Conservation (phyloP, 35 echinoderm and acorn worm species). For the Lytechinus pictus region DNA sequence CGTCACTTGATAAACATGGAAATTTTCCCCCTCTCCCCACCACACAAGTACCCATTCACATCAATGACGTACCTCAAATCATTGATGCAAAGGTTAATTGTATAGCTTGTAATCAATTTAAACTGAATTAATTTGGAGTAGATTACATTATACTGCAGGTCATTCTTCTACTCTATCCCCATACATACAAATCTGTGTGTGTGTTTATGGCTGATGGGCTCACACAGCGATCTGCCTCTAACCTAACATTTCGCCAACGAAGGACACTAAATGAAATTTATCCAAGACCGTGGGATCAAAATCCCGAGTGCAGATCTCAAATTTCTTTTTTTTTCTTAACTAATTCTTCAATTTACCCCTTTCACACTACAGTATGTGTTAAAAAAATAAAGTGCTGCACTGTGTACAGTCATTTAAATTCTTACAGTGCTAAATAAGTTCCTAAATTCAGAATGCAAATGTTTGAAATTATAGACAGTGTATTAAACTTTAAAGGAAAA, state of each 20-base stretch:
- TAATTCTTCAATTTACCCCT: background rate
- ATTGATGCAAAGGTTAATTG: background rate
- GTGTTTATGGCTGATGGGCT: background rate
- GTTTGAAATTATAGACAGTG: too few species aligned
- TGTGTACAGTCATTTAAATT: background rate
- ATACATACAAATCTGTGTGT: background rate
- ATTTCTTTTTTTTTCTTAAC: background rate
- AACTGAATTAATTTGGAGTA: slow-evolving; percentile 20
- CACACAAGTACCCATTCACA: background rate
- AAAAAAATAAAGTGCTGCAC: background rate
- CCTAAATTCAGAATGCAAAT: too few species aligned
- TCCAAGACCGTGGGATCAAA: background rate
- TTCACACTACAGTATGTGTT: background rate
- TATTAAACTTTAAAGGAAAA: too few species aligned
- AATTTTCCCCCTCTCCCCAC: too few species aligned
- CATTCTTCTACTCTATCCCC: background rate
- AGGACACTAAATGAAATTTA: background rate
- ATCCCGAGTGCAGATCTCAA: background rate
- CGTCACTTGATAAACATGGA: too few species aligned
- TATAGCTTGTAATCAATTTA: background rate
- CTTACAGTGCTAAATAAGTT: too few species aligned
- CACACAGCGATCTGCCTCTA: background rate
- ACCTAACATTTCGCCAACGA: background rate
- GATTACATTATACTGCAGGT: background rate
- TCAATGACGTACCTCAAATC: background rate